These are phyloP conservation scores for Drosophila imparisetae DNA, from an alignment of 2,888 invertebrate genomes.

Conservation along the genomic window DNA sequence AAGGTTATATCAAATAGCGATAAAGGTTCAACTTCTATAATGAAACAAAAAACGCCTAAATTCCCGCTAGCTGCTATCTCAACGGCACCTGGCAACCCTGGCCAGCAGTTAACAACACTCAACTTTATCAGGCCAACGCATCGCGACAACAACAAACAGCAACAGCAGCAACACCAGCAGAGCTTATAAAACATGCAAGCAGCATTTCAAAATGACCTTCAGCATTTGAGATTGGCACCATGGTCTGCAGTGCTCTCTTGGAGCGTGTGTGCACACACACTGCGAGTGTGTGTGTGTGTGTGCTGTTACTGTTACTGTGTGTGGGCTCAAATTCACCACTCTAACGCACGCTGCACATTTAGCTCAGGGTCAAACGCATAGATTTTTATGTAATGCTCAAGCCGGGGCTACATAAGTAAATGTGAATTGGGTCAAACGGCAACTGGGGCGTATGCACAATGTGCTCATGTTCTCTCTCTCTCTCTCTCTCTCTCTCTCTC, in stretches of 20 bases:
- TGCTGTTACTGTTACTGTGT: constrained; percentile 4
- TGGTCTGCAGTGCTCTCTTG: constrained; percentile 28
- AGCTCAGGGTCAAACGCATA: constrained; percentile 75
- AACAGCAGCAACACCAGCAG: constrained; percentile 38
- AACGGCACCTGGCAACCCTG: background rate
- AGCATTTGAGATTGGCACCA: constrained; percentile 52
- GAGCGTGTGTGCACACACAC: background rate
- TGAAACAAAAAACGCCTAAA: background rate
- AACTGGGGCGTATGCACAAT: constrained; percentile 49
- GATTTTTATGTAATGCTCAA: constrained; percentile 64
- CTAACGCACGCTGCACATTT: constrained; percentile 71
- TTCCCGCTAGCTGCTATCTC: background rate
- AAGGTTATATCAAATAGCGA: background rate
- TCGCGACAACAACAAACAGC: constrained; percentile 40
- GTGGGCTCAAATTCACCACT: constrained; percentile 46
- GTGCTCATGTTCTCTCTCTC: constrained; percentile 3
- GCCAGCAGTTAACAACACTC: constrained; percentile 18
- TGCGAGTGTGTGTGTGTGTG: constrained; percentile 19
- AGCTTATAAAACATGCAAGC: constrained; percentile 70
- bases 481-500: constrained; percentile 1
- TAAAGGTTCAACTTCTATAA: background rate
- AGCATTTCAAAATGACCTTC: constrained; percentile 70
- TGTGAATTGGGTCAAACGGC: constrained; percentile 44
- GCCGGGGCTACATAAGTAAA: constrained; percentile 45
- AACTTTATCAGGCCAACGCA: constrained; percentile 52